Evolutionary conservation across 2,113 vertebrate genomes (phyloP).

Genomic region (Ceyx melanurus): DNA sequence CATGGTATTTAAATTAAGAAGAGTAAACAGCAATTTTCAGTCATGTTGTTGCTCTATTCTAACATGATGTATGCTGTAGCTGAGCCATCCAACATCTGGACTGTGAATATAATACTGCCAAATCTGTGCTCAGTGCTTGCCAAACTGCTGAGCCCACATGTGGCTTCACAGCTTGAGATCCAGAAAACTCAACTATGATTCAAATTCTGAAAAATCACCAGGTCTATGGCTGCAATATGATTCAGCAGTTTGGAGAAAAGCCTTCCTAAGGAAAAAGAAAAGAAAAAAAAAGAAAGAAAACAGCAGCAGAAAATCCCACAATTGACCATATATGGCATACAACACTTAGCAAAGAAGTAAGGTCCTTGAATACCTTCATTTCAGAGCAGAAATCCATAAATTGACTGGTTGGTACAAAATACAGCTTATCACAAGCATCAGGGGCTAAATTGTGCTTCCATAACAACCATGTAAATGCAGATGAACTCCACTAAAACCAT

Average conservation of each 20-base stretch:
- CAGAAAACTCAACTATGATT: slow-evolving; percentile 14
- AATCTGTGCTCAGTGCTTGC: neutral
- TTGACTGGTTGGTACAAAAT: neutral
- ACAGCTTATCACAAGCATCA: neutral
- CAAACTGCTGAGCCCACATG: slow-evolving; percentile 33
- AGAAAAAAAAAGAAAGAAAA: neutral
- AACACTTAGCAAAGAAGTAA: neutral
- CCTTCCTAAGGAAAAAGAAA: neutral
- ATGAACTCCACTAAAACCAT: neutral
- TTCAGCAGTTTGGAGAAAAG: slow-evolving; percentile 46
- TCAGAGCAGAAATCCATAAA: neutral
- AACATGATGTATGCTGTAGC: neutral
- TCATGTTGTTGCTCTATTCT: neutral
- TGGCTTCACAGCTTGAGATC: slow-evolving; percentile 53
- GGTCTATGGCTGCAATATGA: slow-evolving; percentile 15
- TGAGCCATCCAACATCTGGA: slow-evolving; percentile 36
- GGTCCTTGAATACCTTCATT: neutral
- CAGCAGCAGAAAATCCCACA: neutral
- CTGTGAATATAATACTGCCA: slow-evolving; percentile 3
- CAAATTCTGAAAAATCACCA: slow-evolving; percentile 44
- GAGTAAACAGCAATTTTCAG: slow-evolving; percentile 9
- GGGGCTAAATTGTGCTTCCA: neutral
- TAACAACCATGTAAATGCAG: neutral
- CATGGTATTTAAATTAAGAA: neutral
- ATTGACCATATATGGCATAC: slow-evolving; percentile 34